A percentile compares a stretch with the other conserved stretches of the same genome.
Evolutionary conservation across 2,888 invertebrate species (phyloP).

Genomic region (Halictus quadricinctus): DNA sequence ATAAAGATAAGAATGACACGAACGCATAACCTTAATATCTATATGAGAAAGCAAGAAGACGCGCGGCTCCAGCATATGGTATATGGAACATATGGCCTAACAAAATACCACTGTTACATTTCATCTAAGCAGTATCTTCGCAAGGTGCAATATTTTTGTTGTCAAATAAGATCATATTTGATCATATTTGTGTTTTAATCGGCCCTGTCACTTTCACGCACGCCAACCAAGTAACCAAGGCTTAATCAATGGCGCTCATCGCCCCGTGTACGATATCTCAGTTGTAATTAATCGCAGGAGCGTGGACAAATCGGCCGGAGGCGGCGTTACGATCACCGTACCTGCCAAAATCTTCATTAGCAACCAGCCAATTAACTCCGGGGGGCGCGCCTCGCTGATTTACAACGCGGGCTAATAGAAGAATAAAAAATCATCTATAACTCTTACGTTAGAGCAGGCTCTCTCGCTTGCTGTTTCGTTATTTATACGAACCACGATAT

Average conservation of each 20-base stretch:
- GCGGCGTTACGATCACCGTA: conserved; percentile 24
- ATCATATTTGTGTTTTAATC: background rate
- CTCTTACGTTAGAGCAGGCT: background rate
- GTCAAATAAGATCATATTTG: background rate
- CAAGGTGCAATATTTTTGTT: background rate
- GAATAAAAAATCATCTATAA: background rate
- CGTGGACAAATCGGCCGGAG: conserved; percentile 39
- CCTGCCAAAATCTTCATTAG: conserved; percentile 51
- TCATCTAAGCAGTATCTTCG: background rate
- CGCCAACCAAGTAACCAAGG: background rate
- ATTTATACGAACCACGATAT: conserved; percentile 56
- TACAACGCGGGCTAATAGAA: background rate
- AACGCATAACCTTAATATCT: too few species aligned
- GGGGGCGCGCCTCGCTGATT: background rate
- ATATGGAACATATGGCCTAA: too few species aligned
- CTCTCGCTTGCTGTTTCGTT: conserved; percentile 26
- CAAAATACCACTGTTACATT: too few species aligned
- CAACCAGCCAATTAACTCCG: conserved; percentile 24
- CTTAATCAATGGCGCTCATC: background rate
- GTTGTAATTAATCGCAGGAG: conserved; percentile 43
- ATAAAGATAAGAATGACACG: too few species aligned
- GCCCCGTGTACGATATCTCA: conserved; percentile 28
- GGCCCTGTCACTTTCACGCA: background rate
- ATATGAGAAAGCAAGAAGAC: too few species aligned
- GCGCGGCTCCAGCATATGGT: too few species aligned